These are phyloP conservation scores for Sialia sialis DNA, from an alignment of 2,113 vertebrate genomes.

Conservation along the genomic window DNA sequence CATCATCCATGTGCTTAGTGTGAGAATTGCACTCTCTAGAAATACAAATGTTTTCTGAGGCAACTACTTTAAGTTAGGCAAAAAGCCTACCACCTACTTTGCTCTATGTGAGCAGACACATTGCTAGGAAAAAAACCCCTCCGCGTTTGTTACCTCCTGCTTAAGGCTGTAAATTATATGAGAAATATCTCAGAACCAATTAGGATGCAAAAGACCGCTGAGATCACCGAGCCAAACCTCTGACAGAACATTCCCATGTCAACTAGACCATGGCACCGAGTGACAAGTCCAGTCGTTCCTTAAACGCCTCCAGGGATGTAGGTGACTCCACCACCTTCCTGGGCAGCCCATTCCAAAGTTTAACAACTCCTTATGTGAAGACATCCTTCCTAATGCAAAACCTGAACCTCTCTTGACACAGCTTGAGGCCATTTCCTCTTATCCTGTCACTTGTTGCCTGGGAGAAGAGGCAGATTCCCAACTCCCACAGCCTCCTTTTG, in stretches of 20 bases:
- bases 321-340: not conserved
- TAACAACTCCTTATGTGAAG: not conserved
- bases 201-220: not conserved
- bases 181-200: not conserved
- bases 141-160: not conserved
- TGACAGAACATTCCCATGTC: not conserved
- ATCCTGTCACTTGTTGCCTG: too few species aligned
- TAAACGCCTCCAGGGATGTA: not conserved
- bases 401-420: not conserved
- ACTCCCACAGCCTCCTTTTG: not conserved
- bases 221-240: not conserved
- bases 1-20: not conserved
- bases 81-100: not conserved
- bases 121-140: accelerated
- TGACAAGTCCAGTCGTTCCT: not conserved
- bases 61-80: not conserved
- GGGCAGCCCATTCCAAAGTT: not conserved
- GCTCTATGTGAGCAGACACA: not conserved
- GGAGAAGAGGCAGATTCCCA: not conserved
- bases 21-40: not conserved
- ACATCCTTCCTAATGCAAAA: not conserved
- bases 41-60: not conserved
- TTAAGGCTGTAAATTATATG: not conserved
- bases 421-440: not conserved
- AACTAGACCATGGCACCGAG: not conserved